These are phyloP conservation scores for Bucco capensis DNA, from an alignment of 2,113 vertebrate species.

Conservation along the genomic window DNA sequence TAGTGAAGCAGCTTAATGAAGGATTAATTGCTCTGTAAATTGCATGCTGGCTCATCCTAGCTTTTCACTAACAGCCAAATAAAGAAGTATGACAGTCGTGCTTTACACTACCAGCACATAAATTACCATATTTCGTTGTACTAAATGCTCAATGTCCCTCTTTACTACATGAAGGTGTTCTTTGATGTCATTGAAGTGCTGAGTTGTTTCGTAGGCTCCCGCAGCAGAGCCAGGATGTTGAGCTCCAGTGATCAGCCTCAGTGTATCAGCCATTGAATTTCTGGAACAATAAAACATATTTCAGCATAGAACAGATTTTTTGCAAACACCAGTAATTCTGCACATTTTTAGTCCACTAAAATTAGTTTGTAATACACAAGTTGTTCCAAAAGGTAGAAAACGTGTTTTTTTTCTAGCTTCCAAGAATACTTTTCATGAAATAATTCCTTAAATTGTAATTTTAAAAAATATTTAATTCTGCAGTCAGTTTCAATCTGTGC, in stretches of 20 bases:
- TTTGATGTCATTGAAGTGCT: constrained; percentile 96
- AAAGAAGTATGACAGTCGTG: background rate
- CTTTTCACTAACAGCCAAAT: background rate
- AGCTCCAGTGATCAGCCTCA: constrained; percentile 76
- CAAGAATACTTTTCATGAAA: background rate
- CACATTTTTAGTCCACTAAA: background rate
- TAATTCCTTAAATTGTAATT: background rate
- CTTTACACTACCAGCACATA: background rate
- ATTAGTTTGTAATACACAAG: background rate
- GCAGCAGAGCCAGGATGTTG: constrained; percentile 78
- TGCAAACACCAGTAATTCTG: background rate
- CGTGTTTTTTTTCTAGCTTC: background rate
- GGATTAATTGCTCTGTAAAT: constrained; percentile 47
- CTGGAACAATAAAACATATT: constrained; percentile 65
- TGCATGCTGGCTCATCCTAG: constrained; percentile 7
- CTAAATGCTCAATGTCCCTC: constrained; percentile 85
- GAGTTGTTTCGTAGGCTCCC: constrained; percentile 82
- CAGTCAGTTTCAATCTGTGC: background rate
- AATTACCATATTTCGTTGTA: constrained; percentile 78
- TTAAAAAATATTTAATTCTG: background rate
- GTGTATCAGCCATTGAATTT: constrained; percentile 78
- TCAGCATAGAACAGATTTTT: background rate
- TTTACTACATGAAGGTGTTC: constrained; percentile 91
- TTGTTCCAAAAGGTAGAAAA: background rate
- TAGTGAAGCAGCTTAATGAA: constrained; percentile 39